Base-by-base conservation (phyloP, 2,797 vertebrate species). In the Varecia variegata region DNA sequence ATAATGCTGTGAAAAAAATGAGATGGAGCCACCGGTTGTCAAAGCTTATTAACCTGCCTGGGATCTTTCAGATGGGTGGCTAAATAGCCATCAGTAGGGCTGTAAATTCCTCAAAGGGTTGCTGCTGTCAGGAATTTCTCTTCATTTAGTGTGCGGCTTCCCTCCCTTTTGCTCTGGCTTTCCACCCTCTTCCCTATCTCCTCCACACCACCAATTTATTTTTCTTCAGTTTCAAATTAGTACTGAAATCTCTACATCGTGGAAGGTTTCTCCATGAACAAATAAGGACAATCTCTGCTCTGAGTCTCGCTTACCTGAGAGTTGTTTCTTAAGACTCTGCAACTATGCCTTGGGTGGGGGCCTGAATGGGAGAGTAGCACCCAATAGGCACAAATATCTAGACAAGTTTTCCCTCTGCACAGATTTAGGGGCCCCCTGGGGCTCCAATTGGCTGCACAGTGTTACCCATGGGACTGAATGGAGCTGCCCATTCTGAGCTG, bases 1-100 rank as follows among this genome's bases (percentile, higher is more conserved):
- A 92, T 60, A 82, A 74, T 43, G 32, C 91, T 79, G 60, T 2
- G 23, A 1, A 15, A 40, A 93, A 81, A 83, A 87, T 74, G 88
- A 95, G 73, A 93, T 25, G 38, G 85, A 96, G 25, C 85, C 7
- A 1, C 74, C 43, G 35, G 70, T 95, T 97, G 96, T 97, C 96
- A 95, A 77, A 97, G 93, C 76, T 95, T 77, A 94, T 97, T 96
- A 97, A 97, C 94, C 93, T 87, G 27, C 54, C 30, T 0, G 0
- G 65, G 71, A 88, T 90, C 91, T 92, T 87, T 76, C 91, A 94
- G 94, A 68, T 21, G 67, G 1, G 0, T 87, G 21, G n/a, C 74
- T 85, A 94, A 93, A 56, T 7, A 90, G 85, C 43, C 88, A 89
- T 81, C 79, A 50, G 30, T 20, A 15, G 83, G 27, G 5, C 2